A percentile compares a stretch with the other conserved stretches of the same genome.
phyloP scores from a whole-genome alignment of 2,113 vertebrate species.

The Sula dactylatra region DNA sequence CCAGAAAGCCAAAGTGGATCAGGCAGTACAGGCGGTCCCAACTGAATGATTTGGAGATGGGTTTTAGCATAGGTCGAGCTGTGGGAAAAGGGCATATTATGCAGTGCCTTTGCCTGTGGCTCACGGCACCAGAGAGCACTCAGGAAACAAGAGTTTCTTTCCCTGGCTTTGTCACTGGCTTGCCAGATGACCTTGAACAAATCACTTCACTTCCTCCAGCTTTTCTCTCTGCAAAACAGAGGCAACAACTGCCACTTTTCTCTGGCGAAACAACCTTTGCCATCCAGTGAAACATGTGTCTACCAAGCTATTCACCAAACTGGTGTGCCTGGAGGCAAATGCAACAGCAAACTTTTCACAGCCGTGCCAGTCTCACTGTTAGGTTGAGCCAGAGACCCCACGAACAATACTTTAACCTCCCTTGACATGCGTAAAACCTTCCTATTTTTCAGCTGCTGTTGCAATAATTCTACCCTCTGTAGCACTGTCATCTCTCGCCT shows the following conservation, averaged over 20 bases:
- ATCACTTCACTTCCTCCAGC: not conserved
- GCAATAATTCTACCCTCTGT: not conserved
- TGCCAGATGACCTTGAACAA: not conserved
- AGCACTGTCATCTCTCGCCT: not conserved
- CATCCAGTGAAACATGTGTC: fast-evolving
- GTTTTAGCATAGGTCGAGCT: not conserved
- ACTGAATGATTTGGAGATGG: not conserved
- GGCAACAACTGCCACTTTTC: not conserved
- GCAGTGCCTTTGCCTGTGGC: not conserved
- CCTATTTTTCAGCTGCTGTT: not conserved
- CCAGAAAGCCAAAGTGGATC: not conserved
- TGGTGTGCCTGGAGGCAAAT: not conserved
- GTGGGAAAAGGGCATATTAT: not conserved
- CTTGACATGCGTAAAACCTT: not conserved
- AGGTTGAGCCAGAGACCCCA: not conserved
- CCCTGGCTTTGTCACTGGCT: not conserved
- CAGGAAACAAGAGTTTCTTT: not conserved
- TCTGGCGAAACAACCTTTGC: not conserved
- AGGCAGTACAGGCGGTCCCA: not conserved
- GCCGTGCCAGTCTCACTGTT: fast-evolving
- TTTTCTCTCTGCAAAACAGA: not conserved
- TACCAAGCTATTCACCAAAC: not conserved
- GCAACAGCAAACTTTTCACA: not conserved
- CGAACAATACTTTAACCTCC: not conserved
- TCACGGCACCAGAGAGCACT: not conserved